Evolutionary conservation across 2,797 vertebrate genomes (phyloP), one percentile per base, ranked within the genome.

Genomic region (Tympanoctomys barrerae): DNA sequence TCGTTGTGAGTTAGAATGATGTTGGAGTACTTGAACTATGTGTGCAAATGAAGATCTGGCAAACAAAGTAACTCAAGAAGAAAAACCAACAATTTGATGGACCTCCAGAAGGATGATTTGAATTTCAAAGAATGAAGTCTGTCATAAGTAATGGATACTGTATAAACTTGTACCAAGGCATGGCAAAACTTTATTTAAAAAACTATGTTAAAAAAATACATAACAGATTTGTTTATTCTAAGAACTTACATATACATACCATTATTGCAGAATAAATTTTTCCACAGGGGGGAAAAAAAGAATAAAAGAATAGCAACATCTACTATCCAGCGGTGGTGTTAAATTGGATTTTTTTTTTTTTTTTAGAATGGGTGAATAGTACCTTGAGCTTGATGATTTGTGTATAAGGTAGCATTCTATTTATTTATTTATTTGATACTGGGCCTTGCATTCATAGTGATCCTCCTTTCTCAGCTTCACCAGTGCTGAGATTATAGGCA

Each of bases 71-170:
- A 75, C 9, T 59, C 54, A 94, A 75, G 31, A 49, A 77, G 90
- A 39, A 89, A 84, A 85, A 85, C 19, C n/a, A 91, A 54, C 11
- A 85, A 71, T 46, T 46, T 94, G 46, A 94, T 7, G 42, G 39
- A 88, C 10, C 79, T 39, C 33, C 88, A 81, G 8, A 22, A 91
- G 33, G 61, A 81, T n/a, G 68, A 86, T n/a, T 10, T 61, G 66
- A 95, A 90, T 90, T 88, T 90, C 78, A 83, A 85, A 90, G n/a
- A 54, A 78, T 36, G 61, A 71, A 87, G 12, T 66, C 71, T 90
- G 80, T 39, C 11, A 12, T 31, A 87, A 87, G 22, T 54, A 73
- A n/a, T 83, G 24, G 59, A 75, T 7, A 81, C 28, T 52, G 33
- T 7, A 64, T 33, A 62, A 85, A 94, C 59, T 78, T 14, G n/a